Base-by-base conservation (phyloP, 2,797 vertebrate genomes). In the Hydrophis major region DNA sequence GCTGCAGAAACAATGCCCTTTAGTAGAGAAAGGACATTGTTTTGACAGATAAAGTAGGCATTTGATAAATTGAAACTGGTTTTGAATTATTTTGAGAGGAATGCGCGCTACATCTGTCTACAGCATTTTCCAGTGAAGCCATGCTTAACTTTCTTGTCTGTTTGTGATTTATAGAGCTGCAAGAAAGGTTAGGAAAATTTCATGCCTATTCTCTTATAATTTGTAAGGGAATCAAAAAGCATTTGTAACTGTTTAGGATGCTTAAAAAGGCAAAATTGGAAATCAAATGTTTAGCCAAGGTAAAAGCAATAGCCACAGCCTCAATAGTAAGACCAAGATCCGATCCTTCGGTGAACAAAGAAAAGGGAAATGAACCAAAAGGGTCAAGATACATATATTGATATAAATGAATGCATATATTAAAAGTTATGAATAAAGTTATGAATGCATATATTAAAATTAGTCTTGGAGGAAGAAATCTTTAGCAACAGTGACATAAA, bases 41-140 rank as follows among this genome's bases (percentile, higher is more conserved):
- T 97, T 98, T 98, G 97, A 98, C 97, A 98, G 98, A 98, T 98
- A 98, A 98, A 98, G 97, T 97, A 98, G 97, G 97, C 97, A 98
- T 98, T 98, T 98, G 98, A 98, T 98, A 98, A 98, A 98, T 98
- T 98, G 98, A 97, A 98, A 98, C 97, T 98, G 97, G 97, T 98
- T 98, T 96, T 98, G 97, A 98, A 98, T 98, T 98, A 98, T 98
- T 98, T 98, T 97, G 97, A 98, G 96, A 95, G 96, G 97, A 98
- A 97, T 97, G 96, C 97, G 95, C 96, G 95, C 97, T 98, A 98
- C 97, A 97, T 98, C 97, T 98, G 98, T 98, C 97, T 97, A 97
- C 96, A 97, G 97, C 96, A 97, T 98, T 86, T 97, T 97, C 97
- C 96, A 97, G 96, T 96, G 97, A 98, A 98, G 96, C 95, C 96